Base-by-base conservation (phyloP, 2,888 invertebrate species). In the Campaea margaritaria region DNA sequence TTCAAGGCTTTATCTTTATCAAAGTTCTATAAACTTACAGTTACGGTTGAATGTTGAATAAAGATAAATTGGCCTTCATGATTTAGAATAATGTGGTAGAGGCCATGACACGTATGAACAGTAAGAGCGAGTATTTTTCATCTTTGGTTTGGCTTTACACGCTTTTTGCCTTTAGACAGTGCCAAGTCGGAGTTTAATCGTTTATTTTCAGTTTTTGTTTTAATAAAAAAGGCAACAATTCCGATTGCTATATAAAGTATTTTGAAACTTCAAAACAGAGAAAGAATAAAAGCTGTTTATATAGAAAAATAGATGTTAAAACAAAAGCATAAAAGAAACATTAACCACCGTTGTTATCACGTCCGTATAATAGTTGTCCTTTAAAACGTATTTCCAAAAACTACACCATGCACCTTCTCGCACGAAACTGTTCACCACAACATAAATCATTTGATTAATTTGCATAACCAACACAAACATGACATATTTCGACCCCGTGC, bases 391-490 rank as follows among this genome's bases (percentile, higher is more conserved):
- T 49, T 41, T 39, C 27, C 12, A 16, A 45, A 31, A 34, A 36
- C 39, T n/a, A 38, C 49, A n/a, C 39, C 55, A 28, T 46, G 55
- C 51, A 55, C 51, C 41, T 43, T 42, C 51, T 46, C n/a, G 55
- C 51, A 61, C 55, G 55, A 55, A 60, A 55, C 39, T 51, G 54
- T 44, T n/a, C 43, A 57, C 61, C 66, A 57, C 64, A 16, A 54
- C 53, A 64, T 53, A 59, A 66, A 63, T 66, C 53, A 66, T 41
- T 15, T 10, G 31, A 31, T 10, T 47, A 55, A 66, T 66, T 66
- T 64, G 55, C 64, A 64, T 66, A 64, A 55, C 59, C 50, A 63
- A 64, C 63, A 58, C 58, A 51, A 62, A 58, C 62, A 45, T 62
- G 66, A 59, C 57, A 64, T 62, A 62, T 61, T 62, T 58, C 63